phyloP scores from a whole-genome alignment of 2,113 vertebrate genomes.

The Aptenodytes forsteri region DNA sequence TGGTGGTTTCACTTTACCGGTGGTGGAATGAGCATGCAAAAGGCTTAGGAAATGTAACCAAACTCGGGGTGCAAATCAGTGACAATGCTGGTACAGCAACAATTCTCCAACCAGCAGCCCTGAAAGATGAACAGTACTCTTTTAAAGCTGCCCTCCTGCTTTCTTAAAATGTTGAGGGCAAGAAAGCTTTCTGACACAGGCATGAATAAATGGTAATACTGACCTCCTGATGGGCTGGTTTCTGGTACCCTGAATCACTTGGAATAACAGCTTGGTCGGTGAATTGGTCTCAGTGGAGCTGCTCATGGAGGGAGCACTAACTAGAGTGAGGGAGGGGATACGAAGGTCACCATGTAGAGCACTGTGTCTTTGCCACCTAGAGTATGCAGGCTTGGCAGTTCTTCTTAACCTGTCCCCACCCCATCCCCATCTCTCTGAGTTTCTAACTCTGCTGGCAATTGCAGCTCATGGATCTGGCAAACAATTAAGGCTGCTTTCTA shows the following conservation, averaged over 20 bases:
- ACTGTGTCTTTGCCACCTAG: background rate
- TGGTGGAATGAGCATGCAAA: background rate
- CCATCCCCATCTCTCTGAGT: background rate
- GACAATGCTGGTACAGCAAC: accelerated
- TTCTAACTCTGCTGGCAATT: background rate
- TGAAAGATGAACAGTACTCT: background rate
- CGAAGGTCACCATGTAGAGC: background rate
- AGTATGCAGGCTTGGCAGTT: background rate
- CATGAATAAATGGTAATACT: background rate
- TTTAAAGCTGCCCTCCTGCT: background rate
- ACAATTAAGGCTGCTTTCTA: background rate
- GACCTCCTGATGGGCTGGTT: background rate
- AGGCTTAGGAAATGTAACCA: background rate
- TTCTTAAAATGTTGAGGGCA: background rate
- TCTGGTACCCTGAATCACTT: background rate
- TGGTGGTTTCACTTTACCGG: background rate
- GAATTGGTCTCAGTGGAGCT: background rate
- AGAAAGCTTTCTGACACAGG: background rate
- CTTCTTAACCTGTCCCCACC: background rate
- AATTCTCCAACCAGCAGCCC: background rate
- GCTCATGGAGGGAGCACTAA: background rate
- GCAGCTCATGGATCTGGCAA: background rate
- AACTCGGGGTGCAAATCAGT: background rate
- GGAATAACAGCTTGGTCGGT: background rate
- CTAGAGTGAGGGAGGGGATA: background rate